Evolutionary conservation across 2,888 invertebrate species (phyloP).

Genomic region (Exephanes ischioxanthus): DNA sequence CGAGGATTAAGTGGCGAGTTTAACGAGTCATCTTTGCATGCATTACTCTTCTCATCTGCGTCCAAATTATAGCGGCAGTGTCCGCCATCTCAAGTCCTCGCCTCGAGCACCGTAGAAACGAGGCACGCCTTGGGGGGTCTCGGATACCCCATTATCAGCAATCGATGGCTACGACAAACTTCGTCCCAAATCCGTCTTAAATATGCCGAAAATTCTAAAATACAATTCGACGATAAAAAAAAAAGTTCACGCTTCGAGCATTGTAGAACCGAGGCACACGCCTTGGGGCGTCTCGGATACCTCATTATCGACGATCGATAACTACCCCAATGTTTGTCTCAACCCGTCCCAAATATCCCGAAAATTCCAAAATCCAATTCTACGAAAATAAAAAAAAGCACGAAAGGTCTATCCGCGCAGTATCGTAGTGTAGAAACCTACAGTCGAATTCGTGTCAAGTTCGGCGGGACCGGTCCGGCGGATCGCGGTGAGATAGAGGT

Average conservation of each 20-base stretch:
- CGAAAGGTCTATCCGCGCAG: background rate
- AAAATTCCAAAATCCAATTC: background rate
- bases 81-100: background rate
- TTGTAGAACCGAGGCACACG: background rate
- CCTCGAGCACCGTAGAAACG: background rate
- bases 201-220: background rate
- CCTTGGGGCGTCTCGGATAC: background rate
- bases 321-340: background rate
- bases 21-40: slow-evolving; percentile 39
- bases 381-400: background rate
- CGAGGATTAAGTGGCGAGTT: slow-evolving; percentile 46
- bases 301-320: background rate
- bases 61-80: background rate
- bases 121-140: background rate
- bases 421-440: background rate
- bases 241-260: background rate
- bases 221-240: background rate
- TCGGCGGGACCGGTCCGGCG: slow-evolving; percentile 51
- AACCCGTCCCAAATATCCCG: background rate
- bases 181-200: background rate
- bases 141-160: background rate
- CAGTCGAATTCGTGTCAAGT: slow-evolving; percentile 67
- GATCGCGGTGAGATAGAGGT: background rate
- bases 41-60: background rate
- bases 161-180: background rate